phyloP scores from a whole-genome alignment of 1,140 invertebrate species.

The Saxidomus purpurata region DNA sequence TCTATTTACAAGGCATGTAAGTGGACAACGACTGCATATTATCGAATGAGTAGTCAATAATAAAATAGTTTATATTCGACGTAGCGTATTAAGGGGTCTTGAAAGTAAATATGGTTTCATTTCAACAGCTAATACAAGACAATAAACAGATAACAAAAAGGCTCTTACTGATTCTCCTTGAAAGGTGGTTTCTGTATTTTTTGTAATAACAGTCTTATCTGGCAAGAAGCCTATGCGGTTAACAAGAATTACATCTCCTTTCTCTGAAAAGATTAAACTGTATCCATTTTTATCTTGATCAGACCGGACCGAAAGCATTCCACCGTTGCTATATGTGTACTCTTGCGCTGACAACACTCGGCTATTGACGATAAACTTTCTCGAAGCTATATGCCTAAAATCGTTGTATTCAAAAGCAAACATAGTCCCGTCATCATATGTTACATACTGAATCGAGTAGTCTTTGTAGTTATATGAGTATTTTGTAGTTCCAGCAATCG shows the following conservation, averaged over 20 bases:
- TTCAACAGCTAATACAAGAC: too few relatives aligned
- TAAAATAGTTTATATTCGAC: too few relatives aligned
- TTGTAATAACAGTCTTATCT: conserved; percentile 5
- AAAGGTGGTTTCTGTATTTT: neutral
- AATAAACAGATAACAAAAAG: too few relatives aligned
- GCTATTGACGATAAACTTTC: neutral
- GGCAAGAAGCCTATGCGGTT: neutral
- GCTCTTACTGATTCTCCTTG: neutral
- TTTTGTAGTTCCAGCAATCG: neutral
- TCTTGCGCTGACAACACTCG: neutral
- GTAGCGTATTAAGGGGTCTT: too few relatives aligned
- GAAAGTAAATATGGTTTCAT: too few relatives aligned
- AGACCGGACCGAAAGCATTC: neutral
- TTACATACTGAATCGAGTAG: neutral
- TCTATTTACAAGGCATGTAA: too few relatives aligned
- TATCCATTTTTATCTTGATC: neutral
- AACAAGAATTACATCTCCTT: neutral
- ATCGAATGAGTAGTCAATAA: too few relatives aligned
- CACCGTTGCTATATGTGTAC: conserved; percentile 14
- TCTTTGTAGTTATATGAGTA: neutral
- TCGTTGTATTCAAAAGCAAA: conserved; percentile 8
- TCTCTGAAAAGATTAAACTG: neutral
- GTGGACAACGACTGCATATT: too few relatives aligned
- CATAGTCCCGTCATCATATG: neutral
- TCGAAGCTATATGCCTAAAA: neutral